These are phyloP conservation scores for Wiebesia pumilae DNA, from an alignment of 1,140 invertebrate species.

Conservation along the genomic window DNA sequence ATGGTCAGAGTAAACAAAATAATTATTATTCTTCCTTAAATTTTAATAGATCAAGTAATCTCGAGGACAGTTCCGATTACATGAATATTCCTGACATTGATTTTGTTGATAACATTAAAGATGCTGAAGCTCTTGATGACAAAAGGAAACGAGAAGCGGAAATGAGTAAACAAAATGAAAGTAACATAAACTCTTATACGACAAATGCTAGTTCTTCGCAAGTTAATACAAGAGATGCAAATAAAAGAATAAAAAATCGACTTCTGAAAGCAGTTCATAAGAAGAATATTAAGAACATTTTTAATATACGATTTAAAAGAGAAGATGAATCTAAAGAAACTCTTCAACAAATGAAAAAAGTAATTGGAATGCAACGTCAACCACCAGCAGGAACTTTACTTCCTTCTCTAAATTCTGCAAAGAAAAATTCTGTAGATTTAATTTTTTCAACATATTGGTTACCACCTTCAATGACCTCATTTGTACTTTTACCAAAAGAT, in stretches of 20 bases:
- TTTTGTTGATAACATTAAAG: slow-evolving; percentile 56
- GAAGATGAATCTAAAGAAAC: background rate
- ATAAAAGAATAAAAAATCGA: background rate
- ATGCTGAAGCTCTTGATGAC: slow-evolving; percentile 46
- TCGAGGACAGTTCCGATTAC: slow-evolving; percentile 53
- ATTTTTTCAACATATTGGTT: slow-evolving; percentile 77
- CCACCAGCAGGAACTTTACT: slow-evolving; percentile 69
- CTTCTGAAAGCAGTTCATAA: background rate
- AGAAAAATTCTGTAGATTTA: slow-evolving; percentile 72
- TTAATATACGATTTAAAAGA: slow-evolving; percentile 29
- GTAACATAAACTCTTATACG: background rate
- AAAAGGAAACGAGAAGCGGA: slow-evolving; percentile 38
- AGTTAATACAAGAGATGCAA: background rate
- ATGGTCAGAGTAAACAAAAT: slow-evolving; percentile 57
- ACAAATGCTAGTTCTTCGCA: background rate
- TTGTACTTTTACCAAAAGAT: slow-evolving; percentile 73
- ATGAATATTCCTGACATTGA: slow-evolving; percentile 56
- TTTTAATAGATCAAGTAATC: slow-evolving; percentile 46
- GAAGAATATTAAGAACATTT: background rate
- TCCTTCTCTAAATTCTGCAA: slow-evolving; percentile 64
- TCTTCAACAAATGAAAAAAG: background rate
- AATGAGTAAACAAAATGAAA: slow-evolving; percentile 41
- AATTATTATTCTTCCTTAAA: slow-evolving; percentile 49
- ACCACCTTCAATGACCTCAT: slow-evolving; percentile 68
- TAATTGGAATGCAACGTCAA: slow-evolving; percentile 68